Evolutionary conservation across 2,888 invertebrate genomes (phyloP).

Genomic region (Drosophila rellima): DNA sequence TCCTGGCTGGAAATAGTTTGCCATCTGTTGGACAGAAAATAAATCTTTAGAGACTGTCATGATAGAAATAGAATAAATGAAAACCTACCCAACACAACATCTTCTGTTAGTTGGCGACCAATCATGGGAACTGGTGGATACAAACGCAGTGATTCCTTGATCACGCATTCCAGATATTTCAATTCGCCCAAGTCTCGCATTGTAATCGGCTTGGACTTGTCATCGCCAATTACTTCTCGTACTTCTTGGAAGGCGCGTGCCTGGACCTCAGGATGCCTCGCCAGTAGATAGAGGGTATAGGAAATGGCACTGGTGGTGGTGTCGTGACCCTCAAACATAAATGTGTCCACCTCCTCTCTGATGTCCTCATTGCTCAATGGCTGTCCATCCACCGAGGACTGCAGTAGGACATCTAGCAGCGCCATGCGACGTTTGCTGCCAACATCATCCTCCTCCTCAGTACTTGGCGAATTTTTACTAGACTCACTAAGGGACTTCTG

Average conservation of each 20-base stretch:
- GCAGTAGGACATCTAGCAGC: slow-evolving; percentile 89
- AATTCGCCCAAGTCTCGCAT: slow-evolving; percentile 79
- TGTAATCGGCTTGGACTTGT: slow-evolving; percentile 59
- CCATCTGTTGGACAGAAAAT: slow-evolving; percentile 66
- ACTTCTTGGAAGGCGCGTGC: slow-evolving; percentile 79
- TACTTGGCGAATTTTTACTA: slow-evolving; percentile 20
- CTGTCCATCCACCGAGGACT: slow-evolving; percentile 87
- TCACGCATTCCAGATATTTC: slow-evolving; percentile 88
- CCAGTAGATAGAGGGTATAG: slow-evolving; percentile 78
- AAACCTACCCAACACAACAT: slow-evolving; percentile 86
- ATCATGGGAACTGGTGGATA: slow-evolving; percentile 89
- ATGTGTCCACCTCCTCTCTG: slow-evolving; percentile 90
- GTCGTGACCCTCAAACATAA: slow-evolving; percentile 87
- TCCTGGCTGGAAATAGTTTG: slow-evolving; percentile 73
- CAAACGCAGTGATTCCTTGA: slow-evolving; percentile 89
- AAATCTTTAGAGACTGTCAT: background rate
- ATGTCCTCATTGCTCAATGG: slow-evolving; percentile 88
- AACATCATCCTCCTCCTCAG: slow-evolving; percentile 81
- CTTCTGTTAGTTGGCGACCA: slow-evolving; percentile 87
- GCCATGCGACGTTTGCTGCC: slow-evolving; percentile 88
- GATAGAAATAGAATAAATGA: background rate
- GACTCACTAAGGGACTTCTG: slow-evolving; percentile 53
- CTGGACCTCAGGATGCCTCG: slow-evolving; percentile 81
- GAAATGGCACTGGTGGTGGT: slow-evolving; percentile 84
- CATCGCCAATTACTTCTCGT: slow-evolving; percentile 74